Base-by-base conservation (phyloP, 2,113 vertebrate species). In the Morone chrysops region DNA sequence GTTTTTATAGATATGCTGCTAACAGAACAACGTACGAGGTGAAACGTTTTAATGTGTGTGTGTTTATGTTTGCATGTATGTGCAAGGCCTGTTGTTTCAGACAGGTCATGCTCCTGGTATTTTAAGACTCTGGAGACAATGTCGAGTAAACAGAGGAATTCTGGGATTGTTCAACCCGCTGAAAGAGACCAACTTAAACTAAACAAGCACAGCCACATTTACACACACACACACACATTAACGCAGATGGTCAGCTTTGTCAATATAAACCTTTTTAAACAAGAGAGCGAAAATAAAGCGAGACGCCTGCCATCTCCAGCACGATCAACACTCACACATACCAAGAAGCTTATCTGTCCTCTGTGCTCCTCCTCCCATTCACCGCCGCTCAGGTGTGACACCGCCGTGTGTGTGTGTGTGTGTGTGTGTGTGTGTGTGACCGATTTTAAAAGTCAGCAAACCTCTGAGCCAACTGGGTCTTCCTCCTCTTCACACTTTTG, bases 111-210 rank as follows among this genome's bases (percentile, higher is more conserved):
- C 78, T 84, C 62, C 20, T 51, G 82, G 80, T 87, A 83, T 89
- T 82, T 87, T 87, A 81, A 82, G 71, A 75, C 76, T 62, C 13
- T 50, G 54, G 36, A 81, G 67, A 91, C 87, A 87, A 89, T 83
- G 82, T 79, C 4, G 63, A 68, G 76, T 85, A 87, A 89, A 88
- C 75, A 80, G 69, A 84, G 84, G 75, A 72, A 78, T 89, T 85
- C 56, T 80, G 72, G 80, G 87, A 83, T 89, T 85, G 83, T 83
- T 80, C 76, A 20, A 8, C 8, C 31, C 8, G 61, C 65, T 65
- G 75, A 89, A 61, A 81, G 22, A 8, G 62, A 71, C 47, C 53
- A 25, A 66, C 47, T 71, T 75, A 54, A 87, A 75, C 77, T 60
- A 83, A 74, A 86, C 74, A 90, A 16, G 5, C 50, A 7, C 40